These are phyloP conservation scores for Orbicella faveolata DNA, from an alignment of 64 coral and sea anemone genomes.

Conservation along the genomic window DNA sequence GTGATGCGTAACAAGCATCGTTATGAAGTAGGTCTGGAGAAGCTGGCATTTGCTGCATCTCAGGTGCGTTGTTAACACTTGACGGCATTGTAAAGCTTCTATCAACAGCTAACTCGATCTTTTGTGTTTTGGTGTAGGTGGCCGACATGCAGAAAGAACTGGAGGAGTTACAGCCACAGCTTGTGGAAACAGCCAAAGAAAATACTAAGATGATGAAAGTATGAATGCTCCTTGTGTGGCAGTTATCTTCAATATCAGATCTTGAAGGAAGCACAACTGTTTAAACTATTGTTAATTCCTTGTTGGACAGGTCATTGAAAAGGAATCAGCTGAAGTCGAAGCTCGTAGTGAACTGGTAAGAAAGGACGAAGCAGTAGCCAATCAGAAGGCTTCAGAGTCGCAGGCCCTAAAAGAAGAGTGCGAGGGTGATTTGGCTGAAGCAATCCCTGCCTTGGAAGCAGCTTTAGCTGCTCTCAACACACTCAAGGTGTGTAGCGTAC, in stretches of 20 bases:
- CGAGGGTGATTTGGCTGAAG: slow-evolving; percentile 92
- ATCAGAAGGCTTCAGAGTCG: slow-evolving; percentile 87
- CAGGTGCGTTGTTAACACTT: slow-evolving; percentile 53
- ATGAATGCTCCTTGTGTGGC: background rate
- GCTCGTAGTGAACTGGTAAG: slow-evolving; percentile 92
- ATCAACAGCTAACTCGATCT: slow-evolving; percentile 1
- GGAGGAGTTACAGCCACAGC: slow-evolving; percentile 87
- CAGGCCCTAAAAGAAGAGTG: slow-evolving; percentile 94
- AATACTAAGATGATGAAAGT: slow-evolving; percentile 93
- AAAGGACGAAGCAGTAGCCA: slow-evolving; percentile 94
- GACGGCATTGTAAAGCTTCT: background rate
- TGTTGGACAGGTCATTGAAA: slow-evolving; percentile 82
- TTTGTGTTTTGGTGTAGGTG: slow-evolving; percentile 54
- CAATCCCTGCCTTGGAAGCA: slow-evolving; percentile 94
- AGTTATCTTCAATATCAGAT: background rate
- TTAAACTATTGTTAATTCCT: too few relatives aligned
- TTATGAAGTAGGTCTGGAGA: slow-evolving; percentile 98
- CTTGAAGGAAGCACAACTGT: too few relatives aligned
- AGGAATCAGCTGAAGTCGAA: slow-evolving; percentile 98
- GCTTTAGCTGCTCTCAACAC: slow-evolving; percentile 97
- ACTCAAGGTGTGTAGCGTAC: slow-evolving; percentile 58
- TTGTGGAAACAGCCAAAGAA: slow-evolving; percentile 85
- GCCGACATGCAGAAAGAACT: slow-evolving; percentile 98
- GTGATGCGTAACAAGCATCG: slow-evolving; percentile 94
- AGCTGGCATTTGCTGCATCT: slow-evolving; percentile 95